Conservation (phyloP, 2,888 invertebrate genomes). For the Brachynemurus nebulosus region DNA sequence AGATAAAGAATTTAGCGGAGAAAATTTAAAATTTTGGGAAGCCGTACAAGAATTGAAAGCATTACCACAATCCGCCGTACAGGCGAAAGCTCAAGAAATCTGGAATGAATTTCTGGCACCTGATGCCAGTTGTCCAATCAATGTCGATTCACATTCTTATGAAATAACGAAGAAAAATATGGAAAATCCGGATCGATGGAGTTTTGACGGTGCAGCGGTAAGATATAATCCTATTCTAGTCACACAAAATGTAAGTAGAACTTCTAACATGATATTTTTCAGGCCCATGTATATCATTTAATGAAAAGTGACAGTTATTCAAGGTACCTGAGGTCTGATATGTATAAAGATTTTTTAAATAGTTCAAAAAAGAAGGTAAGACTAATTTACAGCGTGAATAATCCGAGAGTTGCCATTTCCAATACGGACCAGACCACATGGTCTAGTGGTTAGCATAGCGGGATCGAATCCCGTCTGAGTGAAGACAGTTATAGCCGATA, state of each 20-base stretch:
- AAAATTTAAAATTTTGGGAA: constrained; percentile 96
- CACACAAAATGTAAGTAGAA: constrained; percentile 3
- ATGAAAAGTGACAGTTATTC: constrained; percentile 99
- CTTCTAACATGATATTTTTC: constrained; percentile 22
- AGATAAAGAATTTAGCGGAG: constrained; percentile 96
- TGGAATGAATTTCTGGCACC: constrained; percentile 89
- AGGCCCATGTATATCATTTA: constrained; percentile 97
- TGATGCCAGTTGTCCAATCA: constrained; percentile 92
- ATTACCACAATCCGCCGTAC: constrained; percentile 72
- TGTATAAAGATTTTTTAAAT: constrained; percentile 95
- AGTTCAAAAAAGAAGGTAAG: constrained; percentile 93
- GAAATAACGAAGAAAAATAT: constrained; percentile 72
- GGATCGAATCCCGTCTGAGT: background rate
- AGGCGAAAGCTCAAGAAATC: constrained; percentile 67
- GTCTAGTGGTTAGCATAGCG: background rate
- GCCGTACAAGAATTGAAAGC: constrained; percentile 87
- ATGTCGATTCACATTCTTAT: constrained; percentile 87
- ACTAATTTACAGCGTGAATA: constrained; percentile 6
- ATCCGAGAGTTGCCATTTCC: background rate
- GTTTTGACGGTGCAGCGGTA: constrained; percentile 95
- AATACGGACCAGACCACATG: too few species aligned
- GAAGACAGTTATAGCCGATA: too few species aligned
- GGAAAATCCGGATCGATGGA: constrained; percentile 77
- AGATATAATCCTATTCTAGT: constrained; percentile 22
- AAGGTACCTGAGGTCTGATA: constrained; percentile 91